phyloP scores from a whole-genome alignment of 2,797 vertebrate species.

The Iguana delicatissima region DNA sequence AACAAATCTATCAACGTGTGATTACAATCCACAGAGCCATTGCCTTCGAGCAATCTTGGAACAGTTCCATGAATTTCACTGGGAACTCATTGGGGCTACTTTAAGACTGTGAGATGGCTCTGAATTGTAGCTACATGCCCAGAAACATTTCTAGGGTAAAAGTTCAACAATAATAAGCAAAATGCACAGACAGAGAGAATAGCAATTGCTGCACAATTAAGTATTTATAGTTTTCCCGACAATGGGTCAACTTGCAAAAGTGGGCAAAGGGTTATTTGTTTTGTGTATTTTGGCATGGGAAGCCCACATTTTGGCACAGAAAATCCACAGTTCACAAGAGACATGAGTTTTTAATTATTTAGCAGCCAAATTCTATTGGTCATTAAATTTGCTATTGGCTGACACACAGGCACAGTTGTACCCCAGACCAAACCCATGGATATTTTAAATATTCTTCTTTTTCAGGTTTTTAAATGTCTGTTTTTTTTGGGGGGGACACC shows the following conservation, averaged over 20 bases:
- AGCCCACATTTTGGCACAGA: neutral
- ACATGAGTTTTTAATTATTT: constrained; percentile 31
- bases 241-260: constrained; percentile 14
- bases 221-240: neutral
- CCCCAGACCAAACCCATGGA: neutral
- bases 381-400: neutral
- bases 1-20: neutral
- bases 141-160: neutral
- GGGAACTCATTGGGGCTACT: neutral
- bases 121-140: neutral
- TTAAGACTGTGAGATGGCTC: neutral
- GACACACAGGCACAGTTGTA: neutral
- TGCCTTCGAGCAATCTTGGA: constrained; percentile 13
- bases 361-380: constrained; percentile 15
- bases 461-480: neutral
- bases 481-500: neutral
- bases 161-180: neutral
- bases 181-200: neutral
- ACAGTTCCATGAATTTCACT: neutral
- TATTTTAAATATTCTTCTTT: neutral
- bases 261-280: neutral
- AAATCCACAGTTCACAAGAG: neutral
- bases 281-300: constrained; percentile 16
- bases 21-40: neutral
- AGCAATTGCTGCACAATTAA: neutral